Percentiles rank a stretch among this genome's conserved stretches.
Conservation (phyloP, 2,888 invertebrate genomes). For the Phengaris arion region DNA sequence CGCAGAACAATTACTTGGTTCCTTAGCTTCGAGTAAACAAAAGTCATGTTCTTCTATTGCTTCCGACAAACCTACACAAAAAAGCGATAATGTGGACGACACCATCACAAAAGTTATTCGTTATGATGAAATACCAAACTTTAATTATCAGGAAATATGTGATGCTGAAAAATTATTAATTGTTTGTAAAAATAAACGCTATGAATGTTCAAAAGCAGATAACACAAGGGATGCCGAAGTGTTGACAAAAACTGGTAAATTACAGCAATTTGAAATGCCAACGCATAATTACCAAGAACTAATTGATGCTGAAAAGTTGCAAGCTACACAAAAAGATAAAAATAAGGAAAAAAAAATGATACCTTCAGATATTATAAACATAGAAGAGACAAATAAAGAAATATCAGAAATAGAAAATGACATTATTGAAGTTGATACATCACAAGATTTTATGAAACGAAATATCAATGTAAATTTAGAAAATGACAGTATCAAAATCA, state of each 20-base stretch:
- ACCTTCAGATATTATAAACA: not conserved
- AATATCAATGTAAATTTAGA: not conserved
- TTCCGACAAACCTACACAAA: too few relatives aligned
- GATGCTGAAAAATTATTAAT: constrained; percentile 41
- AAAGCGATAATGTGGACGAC: constrained; percentile 5
- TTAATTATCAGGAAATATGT: constrained; percentile 37
- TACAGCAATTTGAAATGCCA: constrained; percentile 41
- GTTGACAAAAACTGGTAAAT: not conserved
- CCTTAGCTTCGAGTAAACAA: constrained; percentile 12
- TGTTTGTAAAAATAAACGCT: not conserved
- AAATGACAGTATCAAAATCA: not conserved
- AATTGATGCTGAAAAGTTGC: constrained; percentile 47
- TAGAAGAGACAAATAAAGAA: not conserved
- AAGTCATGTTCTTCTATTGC: not conserved
- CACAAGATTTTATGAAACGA: too few relatives aligned
- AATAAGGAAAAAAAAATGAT: not conserved
- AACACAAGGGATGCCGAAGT: not conserved
- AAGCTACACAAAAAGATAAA: constrained; percentile 31
- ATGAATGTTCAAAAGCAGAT: not conserved
- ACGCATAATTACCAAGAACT: constrained; percentile 52
- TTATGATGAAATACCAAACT: constrained; percentile 33
- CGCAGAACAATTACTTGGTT: constrained; percentile 43
- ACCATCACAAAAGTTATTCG: not conserved
- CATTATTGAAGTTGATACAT: not conserved
- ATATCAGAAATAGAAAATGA: not conserved